Base-by-base conservation (phyloP, 2,113 vertebrate genomes). In the Sceloporus undulatus region DNA sequence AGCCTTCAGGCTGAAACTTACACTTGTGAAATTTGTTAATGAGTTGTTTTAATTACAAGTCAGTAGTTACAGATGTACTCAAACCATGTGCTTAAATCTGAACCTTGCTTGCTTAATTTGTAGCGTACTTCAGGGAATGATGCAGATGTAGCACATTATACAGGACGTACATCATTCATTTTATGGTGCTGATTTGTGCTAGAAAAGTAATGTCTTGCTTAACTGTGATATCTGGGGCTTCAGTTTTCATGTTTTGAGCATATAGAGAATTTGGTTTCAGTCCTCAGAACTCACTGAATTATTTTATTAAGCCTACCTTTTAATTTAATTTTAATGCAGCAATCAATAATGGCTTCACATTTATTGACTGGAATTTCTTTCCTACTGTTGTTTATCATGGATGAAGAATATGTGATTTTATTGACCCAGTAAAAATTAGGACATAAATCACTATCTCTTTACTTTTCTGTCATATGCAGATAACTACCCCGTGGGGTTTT, bases 331-430 rank as follows among this genome's bases (percentile, higher is more conserved):
- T 94, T 85, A 85, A 91, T 92, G 66, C 85, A 89, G 52, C 89
- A 87, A 93, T 95, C 95, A 95, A 87, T 95, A 94, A 92, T 91
- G 79, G 38, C 92, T 92, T 96, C 93, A 93, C 91, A 92, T 89
- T 90, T 96, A 92, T 93, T 96, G 95, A 91, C 94, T 96, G 91
- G 59, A 71, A 65, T 91, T 91, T 92, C 88, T 92, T 91, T 42
- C 71, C 87, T 91, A 87, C 90, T 92, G 89, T 90, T 91, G 82
- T 93, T 95, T 92, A 91, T 91, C 85, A 87, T 91, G 94, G 92
- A 84, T 94, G 90, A 93, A 91, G 90, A 87, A 91, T 93, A 87
- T 85, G 93, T 93, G 56, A 68, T 78, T 93, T 93, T 95, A 87
- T 95, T 93, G 90, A 74, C 90, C 92, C 91, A 90, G 48, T 92